Conservation (phyloP, 2,797 vertebrate species). For the Pangasius mekongensis region DNA sequence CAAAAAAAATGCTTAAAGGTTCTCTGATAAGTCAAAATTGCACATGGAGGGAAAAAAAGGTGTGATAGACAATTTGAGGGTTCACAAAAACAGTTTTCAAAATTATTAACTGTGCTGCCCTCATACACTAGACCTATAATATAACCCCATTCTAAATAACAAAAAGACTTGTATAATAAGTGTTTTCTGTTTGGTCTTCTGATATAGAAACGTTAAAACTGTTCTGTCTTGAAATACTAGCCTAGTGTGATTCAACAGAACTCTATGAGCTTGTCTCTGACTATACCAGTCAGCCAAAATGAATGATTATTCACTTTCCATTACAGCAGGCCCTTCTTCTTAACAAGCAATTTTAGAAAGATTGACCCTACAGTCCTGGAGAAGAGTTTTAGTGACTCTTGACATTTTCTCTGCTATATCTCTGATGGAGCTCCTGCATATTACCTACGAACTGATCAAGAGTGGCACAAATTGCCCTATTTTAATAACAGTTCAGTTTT, state of each 20-base stretch:
- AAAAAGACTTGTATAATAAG: neutral
- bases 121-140: neutral
- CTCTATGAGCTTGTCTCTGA: neutral
- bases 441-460: conserved; percentile 16
- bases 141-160: neutral
- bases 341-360: conserved; percentile 39
- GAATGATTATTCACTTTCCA: conserved; percentile 4
- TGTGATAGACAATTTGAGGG: neutral
- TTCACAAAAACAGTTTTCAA: neutral
- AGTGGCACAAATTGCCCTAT: neutral
- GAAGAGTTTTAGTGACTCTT: neutral
- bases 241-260: neutral
- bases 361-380: neutral
- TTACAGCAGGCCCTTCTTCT: neutral
- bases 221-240: neutral
- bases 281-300: neutral
- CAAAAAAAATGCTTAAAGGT: neutral
- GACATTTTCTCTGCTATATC: conserved; percentile 19
- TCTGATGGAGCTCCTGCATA: neutral
- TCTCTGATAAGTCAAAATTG: neutral
- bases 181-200: neutral
- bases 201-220: neutral
- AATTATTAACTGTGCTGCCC: neutral
- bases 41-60: neutral
- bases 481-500: neutral